Base-by-base conservation (phyloP, 1,140 invertebrate species). In the Procambarus clarkii region DNA sequence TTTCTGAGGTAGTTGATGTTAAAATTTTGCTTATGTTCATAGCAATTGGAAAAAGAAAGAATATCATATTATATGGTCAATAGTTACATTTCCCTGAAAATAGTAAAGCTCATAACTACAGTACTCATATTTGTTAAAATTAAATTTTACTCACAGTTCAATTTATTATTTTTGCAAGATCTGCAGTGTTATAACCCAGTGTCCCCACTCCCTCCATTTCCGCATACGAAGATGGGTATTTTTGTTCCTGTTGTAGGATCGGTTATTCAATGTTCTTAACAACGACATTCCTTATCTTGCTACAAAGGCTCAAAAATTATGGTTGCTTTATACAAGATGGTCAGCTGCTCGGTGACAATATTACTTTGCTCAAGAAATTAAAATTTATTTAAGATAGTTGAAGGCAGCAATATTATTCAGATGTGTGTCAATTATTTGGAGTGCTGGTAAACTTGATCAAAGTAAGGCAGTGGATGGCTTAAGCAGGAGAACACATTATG, bases 241-340 rank as follows among this genome's bases (percentile, higher is more conserved):
- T 13, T 64, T 64, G 60, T 64, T 18, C 60, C 13, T 64, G 34
- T 74, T 3, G n/a, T 18, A 21, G n/a, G 24, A 74, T 74, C 11
- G 24, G 24, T 74, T 74, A 34, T 34, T 74, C n/a, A 74, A 21
- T 74, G 69, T 74, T 15, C 24, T 74, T 74, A n/a, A 87, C 84
- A 86, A 71, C 76, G 74, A 87, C 85, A 87, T 87, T 87, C 85
- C 85, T 87, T 82, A 82, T 54, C 48, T 50, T 78, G 34, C 74
- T 58, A 87, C n/a, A 46, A 46, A 60, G 54, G 85, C 71, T 58
- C 77, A 64, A 86, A 86, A 18, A 34, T 87, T 79, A 87, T 64
- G 50, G 71, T 60, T 77, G 34, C 54, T 60, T 87, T 18, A 74
- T 71, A 50, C 46, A 24, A 45, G 48, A 34, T 87, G 85, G 50